phyloP scores from a whole-genome alignment of 2,888 invertebrate genomes.

The Trichogramma dendrolimi region DNA sequence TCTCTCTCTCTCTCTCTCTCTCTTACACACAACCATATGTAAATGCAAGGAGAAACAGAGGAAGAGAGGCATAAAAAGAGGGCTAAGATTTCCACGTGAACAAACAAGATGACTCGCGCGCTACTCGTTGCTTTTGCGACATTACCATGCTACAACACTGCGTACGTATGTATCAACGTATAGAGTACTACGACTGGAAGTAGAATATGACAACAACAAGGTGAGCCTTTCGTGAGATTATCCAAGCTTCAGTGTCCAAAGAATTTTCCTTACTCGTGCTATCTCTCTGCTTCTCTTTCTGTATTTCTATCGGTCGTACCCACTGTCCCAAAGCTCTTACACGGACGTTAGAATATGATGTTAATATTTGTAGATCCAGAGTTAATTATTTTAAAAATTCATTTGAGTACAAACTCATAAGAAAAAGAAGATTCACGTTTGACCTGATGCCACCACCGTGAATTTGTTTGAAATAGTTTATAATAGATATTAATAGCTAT shows the following conservation, averaged over 20 bases:
- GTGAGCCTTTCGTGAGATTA: constrained; percentile 40
- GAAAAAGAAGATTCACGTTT: too few relatives aligned
- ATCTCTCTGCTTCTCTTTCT: background rate
- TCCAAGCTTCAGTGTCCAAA: constrained; percentile 50
- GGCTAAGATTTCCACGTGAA: constrained; percentile 48
- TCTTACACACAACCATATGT: background rate
- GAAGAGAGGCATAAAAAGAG: constrained; percentile 5
- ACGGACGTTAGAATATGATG: too few relatives aligned
- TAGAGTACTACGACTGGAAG: too few relatives aligned
- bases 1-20: background rate
- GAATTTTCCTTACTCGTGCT: constrained; percentile 39
- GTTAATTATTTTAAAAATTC: too few relatives aligned
- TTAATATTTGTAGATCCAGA: too few relatives aligned
- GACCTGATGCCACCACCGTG: too few relatives aligned
- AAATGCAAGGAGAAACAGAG: background rate
- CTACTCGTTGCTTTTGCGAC: too few relatives aligned
- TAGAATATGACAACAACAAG: constrained; percentile 23
- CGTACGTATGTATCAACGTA: too few relatives aligned
- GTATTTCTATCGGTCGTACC: background rate
- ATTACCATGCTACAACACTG: too few relatives aligned
- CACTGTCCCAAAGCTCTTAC: background rate
- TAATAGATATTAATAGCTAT: too few relatives aligned
- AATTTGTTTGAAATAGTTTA: too few relatives aligned
- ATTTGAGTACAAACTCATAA: too few relatives aligned
- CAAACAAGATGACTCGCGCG: constrained; percentile 30